Evolutionary conservation across 2,888 invertebrate species (phyloP), one percentile per base, ranked within the genome.

Genomic region (Caenorhabditis imperialis): DNA sequence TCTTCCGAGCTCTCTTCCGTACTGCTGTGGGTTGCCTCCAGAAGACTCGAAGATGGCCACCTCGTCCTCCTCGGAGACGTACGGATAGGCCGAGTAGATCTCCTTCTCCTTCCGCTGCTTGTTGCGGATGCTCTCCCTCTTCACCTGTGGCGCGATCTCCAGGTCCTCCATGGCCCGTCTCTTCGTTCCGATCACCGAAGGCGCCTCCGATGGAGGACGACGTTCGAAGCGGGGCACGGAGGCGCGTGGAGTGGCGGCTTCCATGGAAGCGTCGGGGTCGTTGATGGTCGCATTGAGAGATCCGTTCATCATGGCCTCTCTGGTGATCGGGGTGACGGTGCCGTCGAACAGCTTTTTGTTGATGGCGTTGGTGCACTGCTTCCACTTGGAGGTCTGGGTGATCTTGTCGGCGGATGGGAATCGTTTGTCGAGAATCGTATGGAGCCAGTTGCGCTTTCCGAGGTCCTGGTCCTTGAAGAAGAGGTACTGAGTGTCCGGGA

Each of bases 391-490:
- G 5, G 62, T 65, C 25, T 75, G 75, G 1, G 55, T 51, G 14
- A 73, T 44, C 60, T 78, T 78, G 38, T 79, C 78, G 5, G 57
- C 51, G 0, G 79, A 78, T 20, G 82, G 81, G 71, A 81, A 82
- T 12, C 82, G 50, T n/a, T 63, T 62, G 27, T 82, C 82, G 33
- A 82, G 60, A 16, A 75, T 74, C 12, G 74, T 62, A 45, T 82
- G 82, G 16, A 82, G 74, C 82, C 82, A 82, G 40, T 79, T 70
- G 14, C 82, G 75, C 33, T 65, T 72, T 60, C 81, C 79, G 18
- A 79, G 70, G 30, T 82, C 82, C 55, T 81, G 81, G 44, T 82
- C 81, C 72, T 82, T 82, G 69, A 82, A 81, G 48, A 73, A 75
- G 33, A 82, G 37, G 60, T 82, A 72, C n/a, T 61, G 75, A 1